phyloP scores from a whole-genome alignment of 37 sponge, comb jelly and placozoan genomes.

The Eunapius fragilis region DNA sequence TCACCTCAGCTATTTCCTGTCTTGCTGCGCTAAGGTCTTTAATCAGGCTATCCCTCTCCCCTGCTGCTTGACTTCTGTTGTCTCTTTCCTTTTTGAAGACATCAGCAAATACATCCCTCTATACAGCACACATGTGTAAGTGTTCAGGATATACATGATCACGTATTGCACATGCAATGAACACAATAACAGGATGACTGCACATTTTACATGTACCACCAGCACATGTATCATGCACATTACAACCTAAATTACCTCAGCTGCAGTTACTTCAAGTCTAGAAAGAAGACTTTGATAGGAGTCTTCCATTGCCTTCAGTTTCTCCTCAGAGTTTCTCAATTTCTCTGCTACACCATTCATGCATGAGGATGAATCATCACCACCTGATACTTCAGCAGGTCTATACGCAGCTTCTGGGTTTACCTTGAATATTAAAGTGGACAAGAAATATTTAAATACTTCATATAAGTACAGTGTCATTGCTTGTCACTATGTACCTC shows the following conservation, averaged over 20 bases:
- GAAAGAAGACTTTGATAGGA: not conserved
- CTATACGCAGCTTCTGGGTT: not conserved
- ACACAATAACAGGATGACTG: too few relatives aligned
- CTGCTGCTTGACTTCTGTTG: not conserved
- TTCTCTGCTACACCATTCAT: not conserved
- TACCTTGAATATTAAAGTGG: not conserved
- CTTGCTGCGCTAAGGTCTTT: not conserved
- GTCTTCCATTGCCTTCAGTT: not conserved
- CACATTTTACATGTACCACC: too few relatives aligned
- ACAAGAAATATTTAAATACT: not conserved
- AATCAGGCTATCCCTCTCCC: not conserved
- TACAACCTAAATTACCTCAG: not conserved
- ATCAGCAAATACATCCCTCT: not conserved
- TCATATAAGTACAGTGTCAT: not conserved
- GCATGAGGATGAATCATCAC: not conserved
- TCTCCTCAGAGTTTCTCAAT: not conserved
- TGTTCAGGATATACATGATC: not conserved
- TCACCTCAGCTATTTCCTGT: not conserved
- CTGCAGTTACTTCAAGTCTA: not conserved
- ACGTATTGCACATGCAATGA: not conserved
- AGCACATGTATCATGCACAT: too few relatives aligned
- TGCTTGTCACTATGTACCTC: too few relatives aligned
- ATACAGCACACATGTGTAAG: not conserved
- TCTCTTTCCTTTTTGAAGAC: not conserved
- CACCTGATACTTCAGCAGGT: too few relatives aligned